Percentiles rank a stretch among this genome's conserved stretches.
Conservation (phyloP, 1,140 invertebrate genomes). For the Mycetomoellerius zeteki region DNA sequence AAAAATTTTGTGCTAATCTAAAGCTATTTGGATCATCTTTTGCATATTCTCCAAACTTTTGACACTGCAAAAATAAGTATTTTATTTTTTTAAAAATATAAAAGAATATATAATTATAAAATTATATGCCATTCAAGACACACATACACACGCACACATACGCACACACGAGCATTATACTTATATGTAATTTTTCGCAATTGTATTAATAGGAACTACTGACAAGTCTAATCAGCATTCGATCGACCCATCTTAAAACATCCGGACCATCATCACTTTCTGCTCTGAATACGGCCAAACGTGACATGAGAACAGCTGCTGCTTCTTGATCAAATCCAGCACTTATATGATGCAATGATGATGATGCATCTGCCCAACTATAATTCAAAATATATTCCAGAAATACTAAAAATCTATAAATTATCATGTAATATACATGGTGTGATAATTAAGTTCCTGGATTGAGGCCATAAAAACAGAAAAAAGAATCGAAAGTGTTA, state of each 20-base stretch:
- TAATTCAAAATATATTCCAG: slow-evolving; percentile 61
- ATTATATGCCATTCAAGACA: background rate
- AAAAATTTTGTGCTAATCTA: slow-evolving; percentile 98
- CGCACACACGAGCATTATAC: too few relatives aligned
- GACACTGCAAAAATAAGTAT: slow-evolving; percentile 92
- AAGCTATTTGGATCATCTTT: slow-evolving; percentile 99
- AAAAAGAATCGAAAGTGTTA: too few relatives aligned
- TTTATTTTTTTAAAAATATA: slow-evolving; percentile 40
- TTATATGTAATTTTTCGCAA: background rate
- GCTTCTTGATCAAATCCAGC: slow-evolving; percentile 99
- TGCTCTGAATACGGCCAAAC: slow-evolving; percentile 98
- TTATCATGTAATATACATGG: background rate
- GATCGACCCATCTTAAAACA: slow-evolving; percentile 98
- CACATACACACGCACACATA: too few relatives aligned
- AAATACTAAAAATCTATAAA: slow-evolving; percentile 25
- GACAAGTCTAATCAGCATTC: slow-evolving; percentile 98
- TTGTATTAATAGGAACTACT: slow-evolving; percentile 71
- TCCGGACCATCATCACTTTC: slow-evolving; percentile 98
- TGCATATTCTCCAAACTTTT: slow-evolving; percentile 99
- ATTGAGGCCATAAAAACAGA: too few relatives aligned
- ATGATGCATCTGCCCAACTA: slow-evolving; percentile 94
- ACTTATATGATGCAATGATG: slow-evolving; percentile 93
- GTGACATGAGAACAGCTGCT: slow-evolving; percentile 98
- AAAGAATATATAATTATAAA: background rate
- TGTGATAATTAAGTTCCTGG: too few relatives aligned